Base-by-base conservation (phyloP, 2,888 invertebrate genomes). In the Hydrotaea cyrtoneurina region DNA sequence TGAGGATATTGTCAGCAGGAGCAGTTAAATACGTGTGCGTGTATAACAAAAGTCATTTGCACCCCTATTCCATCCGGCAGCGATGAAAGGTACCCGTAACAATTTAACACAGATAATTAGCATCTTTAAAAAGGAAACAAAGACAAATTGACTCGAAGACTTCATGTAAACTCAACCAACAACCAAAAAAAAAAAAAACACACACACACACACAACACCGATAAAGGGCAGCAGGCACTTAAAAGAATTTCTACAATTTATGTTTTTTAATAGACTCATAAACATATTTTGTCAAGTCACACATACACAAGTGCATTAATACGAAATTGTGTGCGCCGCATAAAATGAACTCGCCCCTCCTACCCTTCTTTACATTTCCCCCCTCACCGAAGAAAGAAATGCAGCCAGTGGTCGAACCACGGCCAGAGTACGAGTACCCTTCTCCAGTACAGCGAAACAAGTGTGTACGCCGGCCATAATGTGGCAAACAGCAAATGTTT, bases 251-350 rank as follows among this genome's bases (percentile, higher is more conserved):
- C 59, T 13, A 59, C 59, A 15, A 23, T 62, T 62, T 31, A 31
- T 62, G 62, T 21, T 62, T 39, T 69, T 69, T 69, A 69, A 69
- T 69, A 69, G 69, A 69, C 46, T 46, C 69, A 69, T 69, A 69
- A 69, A 69, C 69, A 69, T 69, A 69, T 43, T 69, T 69, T 69
- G 69, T 69, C 69, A 69, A 69, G 69, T 69, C 69, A 69, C 69
- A 31, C 31, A 31, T 31, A 31, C 31, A 31, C 7, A 69, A 17
- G 23, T 2, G 23, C 69, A 69, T 69, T 69, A 69, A 43, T 46
- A 69, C 2, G 7, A 69, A 69, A 43, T 69, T 69, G 46, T 43
- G 13, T 23, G 11, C 69, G 15, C 17, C 17, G 15, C n/a, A 19
- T 19, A 43, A 19, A 66, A 26, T 43, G 36, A 43, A 66, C 69